Evolutionary conservation across 2,113 vertebrate genomes (phyloP), one percentile per base, ranked within the genome.

Genomic region (Dipodomys spectabilis): DNA sequence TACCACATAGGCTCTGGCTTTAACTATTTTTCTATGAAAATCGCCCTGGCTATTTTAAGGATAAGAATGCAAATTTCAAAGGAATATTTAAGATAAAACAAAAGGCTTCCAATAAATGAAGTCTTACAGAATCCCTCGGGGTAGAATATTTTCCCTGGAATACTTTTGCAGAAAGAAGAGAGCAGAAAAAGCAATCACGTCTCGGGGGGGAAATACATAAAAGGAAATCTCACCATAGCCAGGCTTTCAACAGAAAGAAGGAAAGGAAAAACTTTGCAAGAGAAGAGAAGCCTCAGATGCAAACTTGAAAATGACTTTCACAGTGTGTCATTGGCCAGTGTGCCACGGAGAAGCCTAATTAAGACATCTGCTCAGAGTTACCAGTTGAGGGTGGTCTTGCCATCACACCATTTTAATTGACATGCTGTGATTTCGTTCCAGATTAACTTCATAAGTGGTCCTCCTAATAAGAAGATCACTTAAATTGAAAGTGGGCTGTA

Each of bases 361-460:
- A 97, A 97, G 95, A 96, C 90, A 97, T 97, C 93, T 97, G 88
- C 82, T 96, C 94, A 67, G 96, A 97, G 84, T 95, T 95, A 95
- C 81, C 85, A 92, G 45, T 68, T 95, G 86, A 94, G 86, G 90
- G 85, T 69, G n/a, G 89, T 95, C 94, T 96, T 77, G 65, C 94
- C 90, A 94, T 95, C 95, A 95, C 88, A 88, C 92, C 86, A 64
- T 93, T 86, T 95, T 97, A 96, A 97, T 97, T 96, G 95, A 97
- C 95, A 96, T 71, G 85, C 81, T 96, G 95, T 88, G 82, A 97
- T 97, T 98, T 96, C 7, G 71, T 97, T 97, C 94, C 79, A 69
- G 96, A 97, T 97, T 97, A 97, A 80, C 94, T 96, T 97, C 96
- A 64, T 88, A 97, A 98, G 82, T 95, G 93, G 93, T 79, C 94